These are phyloP conservation scores for Rhabdornis inornatus DNA, from an alignment of 2,113 vertebrate species.

Conservation along the genomic window DNA sequence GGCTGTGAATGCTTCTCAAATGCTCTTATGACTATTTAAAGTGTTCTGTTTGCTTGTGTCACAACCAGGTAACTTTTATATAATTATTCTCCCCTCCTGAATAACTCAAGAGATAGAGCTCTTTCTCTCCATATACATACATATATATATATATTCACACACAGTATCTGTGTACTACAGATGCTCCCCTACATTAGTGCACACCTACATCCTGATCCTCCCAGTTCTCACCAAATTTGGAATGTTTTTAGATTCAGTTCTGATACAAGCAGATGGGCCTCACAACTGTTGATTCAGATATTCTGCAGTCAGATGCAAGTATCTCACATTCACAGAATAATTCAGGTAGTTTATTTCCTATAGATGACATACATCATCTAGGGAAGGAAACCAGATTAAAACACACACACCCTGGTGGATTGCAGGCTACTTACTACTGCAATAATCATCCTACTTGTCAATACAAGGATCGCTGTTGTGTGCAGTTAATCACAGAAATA, in stretches of 20 bases:
- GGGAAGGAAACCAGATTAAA: not conserved
- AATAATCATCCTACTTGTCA: conserved; percentile 34
- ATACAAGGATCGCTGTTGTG: not conserved
- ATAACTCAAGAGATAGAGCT: not conserved
- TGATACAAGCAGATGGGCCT: conserved; percentile 8
- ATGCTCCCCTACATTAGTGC: not conserved
- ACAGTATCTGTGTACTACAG: not conserved
- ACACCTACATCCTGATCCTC: not conserved
- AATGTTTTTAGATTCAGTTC: not conserved
- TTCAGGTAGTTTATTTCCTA: conserved; percentile 19
- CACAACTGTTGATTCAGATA: not conserved
- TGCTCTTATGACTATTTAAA: not conserved
- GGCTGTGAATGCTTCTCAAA: not conserved
- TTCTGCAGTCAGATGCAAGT: not conserved
- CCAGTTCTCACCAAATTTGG: not conserved
- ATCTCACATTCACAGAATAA: not conserved
- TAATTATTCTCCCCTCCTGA: not conserved
- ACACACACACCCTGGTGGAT: not conserved
- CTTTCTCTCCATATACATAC: not conserved
- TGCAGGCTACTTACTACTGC: conserved; percentile 39
- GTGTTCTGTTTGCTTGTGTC: not conserved
- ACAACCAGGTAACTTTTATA: not conserved
- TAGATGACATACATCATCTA: not conserved
- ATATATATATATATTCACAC: not conserved
- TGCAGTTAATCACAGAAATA: conserved; percentile 5